A percentile compares a stretch with the other conserved stretches of the same genome.
Conservation (phyloP, 2,797 vertebrate species). For the Astyanax mexicanus region DNA sequence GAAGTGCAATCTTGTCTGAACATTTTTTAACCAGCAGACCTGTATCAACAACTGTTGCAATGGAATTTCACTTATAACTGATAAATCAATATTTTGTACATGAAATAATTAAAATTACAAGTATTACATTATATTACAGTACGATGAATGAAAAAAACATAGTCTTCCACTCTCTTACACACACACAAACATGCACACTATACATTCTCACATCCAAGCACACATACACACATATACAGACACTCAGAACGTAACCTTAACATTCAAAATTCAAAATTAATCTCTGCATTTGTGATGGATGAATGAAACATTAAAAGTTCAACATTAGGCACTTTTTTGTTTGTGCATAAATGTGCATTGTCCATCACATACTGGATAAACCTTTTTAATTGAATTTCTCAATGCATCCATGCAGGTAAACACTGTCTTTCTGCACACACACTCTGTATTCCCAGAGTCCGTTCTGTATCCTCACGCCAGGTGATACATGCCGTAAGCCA, state of each 20-base stretch:
- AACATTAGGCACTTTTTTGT: conserved; percentile 30
- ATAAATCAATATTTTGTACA: conserved; percentile 31
- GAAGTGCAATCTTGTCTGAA: neutral
- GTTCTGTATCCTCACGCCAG: conserved; percentile 74
- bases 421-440: conserved; percentile 24
- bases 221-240: conserved; percentile 22
- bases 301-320: neutral
- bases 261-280: neutral
- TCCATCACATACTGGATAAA: neutral
- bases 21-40: conserved; percentile 14
- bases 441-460: neutral
- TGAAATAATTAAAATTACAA: conserved; percentile 39
- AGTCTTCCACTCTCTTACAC: conserved; percentile 26
- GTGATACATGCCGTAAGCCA: conserved; percentile 97
- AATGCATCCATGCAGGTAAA: conserved; percentile 31
- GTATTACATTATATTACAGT: conserved; percentile 53
- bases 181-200: conserved; percentile 10
- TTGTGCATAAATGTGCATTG: neutral
- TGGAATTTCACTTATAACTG: conserved; percentile 1
- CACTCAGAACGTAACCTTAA: conserved; percentile 19
- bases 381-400: neutral
- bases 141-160: conserved; percentile 34
- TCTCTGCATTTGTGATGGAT: conserved; percentile 12
- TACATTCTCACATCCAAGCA: conserved; percentile 25
- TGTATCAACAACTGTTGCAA: conserved; percentile 6